Conservation (phyloP, 2,113 vertebrate species). For the Chaetodon auriga region DNA sequence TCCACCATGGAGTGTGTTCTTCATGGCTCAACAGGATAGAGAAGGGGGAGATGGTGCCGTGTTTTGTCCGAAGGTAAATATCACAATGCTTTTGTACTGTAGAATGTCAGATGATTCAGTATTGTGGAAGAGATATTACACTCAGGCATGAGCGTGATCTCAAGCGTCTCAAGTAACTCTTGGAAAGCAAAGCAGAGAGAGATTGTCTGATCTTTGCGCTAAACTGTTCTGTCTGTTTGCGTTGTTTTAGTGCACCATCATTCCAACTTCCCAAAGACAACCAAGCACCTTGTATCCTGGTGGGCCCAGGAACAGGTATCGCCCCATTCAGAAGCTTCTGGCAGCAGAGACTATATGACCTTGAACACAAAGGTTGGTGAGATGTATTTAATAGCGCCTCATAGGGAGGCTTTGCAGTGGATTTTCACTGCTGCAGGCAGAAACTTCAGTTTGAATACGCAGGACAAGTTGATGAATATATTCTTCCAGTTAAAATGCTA, state of each 20-base stretch:
- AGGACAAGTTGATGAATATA: not conserved
- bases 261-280: constrained; percentile 95
- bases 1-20: constrained; percentile 97
- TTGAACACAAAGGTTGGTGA: constrained; percentile 91
- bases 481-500: not conserved
- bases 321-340: constrained; percentile 99
- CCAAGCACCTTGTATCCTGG: constrained; percentile 93
- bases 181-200: not conserved
- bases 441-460: constrained; percentile 6
- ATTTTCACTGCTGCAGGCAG: not conserved
- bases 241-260: constrained; percentile 87
- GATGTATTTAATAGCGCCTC: not conserved
- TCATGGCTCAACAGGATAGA: constrained; percentile 97
- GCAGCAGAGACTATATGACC: constrained; percentile 94
- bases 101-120: not conserved
- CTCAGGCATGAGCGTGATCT: not conserved
- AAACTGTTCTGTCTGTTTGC: not conserved
- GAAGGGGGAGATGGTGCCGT: constrained; percentile 91
- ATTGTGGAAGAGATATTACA: not conserved
- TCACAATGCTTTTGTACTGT: not conserved
- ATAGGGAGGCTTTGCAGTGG: not conserved
- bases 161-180: not conserved
- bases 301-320: constrained; percentile 96
- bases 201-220: too few species aligned
- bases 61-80: constrained; percentile 95